Conservation (phyloP, 2,888 invertebrate species). For the Drosophila antonietae region DNA sequence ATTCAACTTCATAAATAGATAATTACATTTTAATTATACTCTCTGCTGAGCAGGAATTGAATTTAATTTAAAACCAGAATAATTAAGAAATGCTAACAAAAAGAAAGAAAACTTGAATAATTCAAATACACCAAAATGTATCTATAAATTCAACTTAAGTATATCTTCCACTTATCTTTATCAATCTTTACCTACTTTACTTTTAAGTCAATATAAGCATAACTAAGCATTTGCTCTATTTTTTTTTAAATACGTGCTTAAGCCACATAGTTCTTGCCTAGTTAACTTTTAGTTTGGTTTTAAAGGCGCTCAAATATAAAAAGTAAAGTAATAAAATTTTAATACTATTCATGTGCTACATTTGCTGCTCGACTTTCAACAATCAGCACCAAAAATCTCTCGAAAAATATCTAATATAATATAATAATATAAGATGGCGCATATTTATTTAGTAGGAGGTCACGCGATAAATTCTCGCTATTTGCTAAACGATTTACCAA, state of each 20-base stretch:
- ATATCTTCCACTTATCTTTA: no score
- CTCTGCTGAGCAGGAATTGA: background rate
- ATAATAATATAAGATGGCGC: conserved; percentile 40
- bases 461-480: conserved; percentile 48
- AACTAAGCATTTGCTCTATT: no score
- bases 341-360: conserved; percentile 5
- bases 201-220: no score
- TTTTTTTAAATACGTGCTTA: background rate
- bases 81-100: background rate
- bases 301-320: background rate
- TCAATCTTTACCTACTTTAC: no score
- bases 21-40: background rate
- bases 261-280: background rate
- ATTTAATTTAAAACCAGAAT: no score
- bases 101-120: no score
- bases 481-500: conserved; percentile 36
- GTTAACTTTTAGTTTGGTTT: background rate
- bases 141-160: no score
- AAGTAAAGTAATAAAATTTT: background rate
- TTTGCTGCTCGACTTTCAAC: background rate
- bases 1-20: background rate
- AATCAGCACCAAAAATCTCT: background rate
- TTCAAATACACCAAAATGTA: no score
- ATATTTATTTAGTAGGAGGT: conserved; percentile 59
- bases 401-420: background rate